Evolutionary conservation across 1,140 invertebrate genomes (phyloP).

Genomic region (Drosophila lini): DNA sequence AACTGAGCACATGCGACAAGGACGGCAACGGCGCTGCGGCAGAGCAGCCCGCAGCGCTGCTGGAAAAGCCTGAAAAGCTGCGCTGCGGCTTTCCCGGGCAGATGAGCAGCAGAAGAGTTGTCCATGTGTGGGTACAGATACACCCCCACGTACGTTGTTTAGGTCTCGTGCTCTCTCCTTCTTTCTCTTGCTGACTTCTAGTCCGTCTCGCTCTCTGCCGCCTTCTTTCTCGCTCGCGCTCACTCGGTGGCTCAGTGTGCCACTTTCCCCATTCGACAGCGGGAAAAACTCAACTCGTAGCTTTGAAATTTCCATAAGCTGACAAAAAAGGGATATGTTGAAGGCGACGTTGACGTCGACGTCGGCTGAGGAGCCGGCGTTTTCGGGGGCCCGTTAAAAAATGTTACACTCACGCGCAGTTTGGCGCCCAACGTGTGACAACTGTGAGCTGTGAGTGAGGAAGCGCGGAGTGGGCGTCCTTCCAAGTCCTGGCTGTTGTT

Average conservation of each 20-base stretch:
- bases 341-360: conserved; percentile 33
- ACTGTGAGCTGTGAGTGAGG: conserved; percentile 59
- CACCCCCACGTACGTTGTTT: conserved; percentile 67
- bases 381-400: conserved; percentile 66
- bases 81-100: conserved; percentile 46
- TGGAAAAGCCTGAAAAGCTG: conserved; percentile 59
- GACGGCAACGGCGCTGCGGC: conserved; percentile 48
- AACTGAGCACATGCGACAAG: conserved; percentile 75
- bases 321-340: conserved; percentile 76
- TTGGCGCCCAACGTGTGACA: conserved; percentile 73
- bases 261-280: conserved; percentile 40
- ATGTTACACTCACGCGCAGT: conserved; percentile 80
- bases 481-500: conserved; percentile 6
- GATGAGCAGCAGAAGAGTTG: conserved; percentile 79
- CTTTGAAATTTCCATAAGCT: conserved; percentile 77
- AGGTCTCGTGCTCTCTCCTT: conserved; percentile 37
- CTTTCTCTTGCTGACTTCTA: conserved; percentile 6
- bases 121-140: conserved; percentile 58
- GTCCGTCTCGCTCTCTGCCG: conserved; percentile 3
- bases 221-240: conserved; percentile 12
- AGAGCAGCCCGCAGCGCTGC: conserved; percentile 32
- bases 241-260: conserved; percentile 18
- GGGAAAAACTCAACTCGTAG: conserved; percentile 77
- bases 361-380: conserved; percentile 18
- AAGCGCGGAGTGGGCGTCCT: conserved; percentile 52